Conservation (phyloP, 2,888 invertebrate species). For the Nemurella pictetii region DNA sequence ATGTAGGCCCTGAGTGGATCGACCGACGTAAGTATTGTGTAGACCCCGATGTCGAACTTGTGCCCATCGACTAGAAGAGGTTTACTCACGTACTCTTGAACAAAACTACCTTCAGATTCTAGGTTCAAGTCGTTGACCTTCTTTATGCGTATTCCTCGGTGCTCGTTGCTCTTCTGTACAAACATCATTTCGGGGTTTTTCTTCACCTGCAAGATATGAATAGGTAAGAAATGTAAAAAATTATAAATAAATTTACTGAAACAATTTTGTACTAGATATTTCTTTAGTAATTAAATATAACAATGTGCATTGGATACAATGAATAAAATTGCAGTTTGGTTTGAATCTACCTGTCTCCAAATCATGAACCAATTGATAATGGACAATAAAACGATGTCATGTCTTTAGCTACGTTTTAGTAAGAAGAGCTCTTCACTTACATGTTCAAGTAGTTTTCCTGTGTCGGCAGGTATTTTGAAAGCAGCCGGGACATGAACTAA, state of each 20-base stretch:
- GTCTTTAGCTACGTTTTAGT: too few species aligned
- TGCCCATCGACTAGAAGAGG: slow-evolving; percentile 90
- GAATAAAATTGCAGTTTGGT: neutral
- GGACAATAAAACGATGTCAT: too few species aligned
- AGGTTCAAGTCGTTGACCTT: slow-evolving; percentile 72
- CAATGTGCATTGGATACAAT: too few species aligned
- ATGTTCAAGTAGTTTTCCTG: slow-evolving; percentile 69
- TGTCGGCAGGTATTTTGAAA: slow-evolving; percentile 81
- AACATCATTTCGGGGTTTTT: slow-evolving; percentile 72
- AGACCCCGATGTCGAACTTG: slow-evolving; percentile 97
- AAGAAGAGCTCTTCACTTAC: slow-evolving; percentile 49
- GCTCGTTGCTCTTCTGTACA: slow-evolving; percentile 90
- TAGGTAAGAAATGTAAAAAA: too few species aligned
- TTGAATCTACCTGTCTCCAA: too few species aligned
- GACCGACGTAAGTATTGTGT: slow-evolving; percentile 87
- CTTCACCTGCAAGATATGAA: slow-evolving; percentile 52
- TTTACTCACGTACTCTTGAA: slow-evolving; percentile 87
- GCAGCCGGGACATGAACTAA: slow-evolving; percentile 82
- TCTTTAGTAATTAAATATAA: too few species aligned
- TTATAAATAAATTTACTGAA: slow-evolving; percentile 1
- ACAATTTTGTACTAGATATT: too few species aligned
- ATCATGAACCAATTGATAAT: too few species aligned
- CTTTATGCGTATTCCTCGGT: slow-evolving; percentile 81
- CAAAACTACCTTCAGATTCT: slow-evolving; percentile 71
- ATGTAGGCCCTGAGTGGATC: slow-evolving; percentile 88